These are phyloP conservation scores for Coregonus ussuriensis DNA, from an alignment of 2,797 vertebrate species.

Conservation along the genomic window DNA sequence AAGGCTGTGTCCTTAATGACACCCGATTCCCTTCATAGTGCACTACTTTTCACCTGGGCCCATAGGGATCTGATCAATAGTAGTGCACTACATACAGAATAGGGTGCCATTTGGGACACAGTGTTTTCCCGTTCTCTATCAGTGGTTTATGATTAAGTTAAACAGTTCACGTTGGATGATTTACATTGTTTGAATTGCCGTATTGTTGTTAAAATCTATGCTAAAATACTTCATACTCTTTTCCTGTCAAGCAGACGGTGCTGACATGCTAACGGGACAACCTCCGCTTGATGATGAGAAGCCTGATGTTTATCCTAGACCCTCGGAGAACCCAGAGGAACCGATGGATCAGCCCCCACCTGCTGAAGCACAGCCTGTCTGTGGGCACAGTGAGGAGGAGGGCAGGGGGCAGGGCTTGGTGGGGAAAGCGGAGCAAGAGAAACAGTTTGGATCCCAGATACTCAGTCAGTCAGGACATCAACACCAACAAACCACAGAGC, in stretches of 20 bases:
- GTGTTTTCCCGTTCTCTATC: background rate
- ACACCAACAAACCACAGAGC: conserved; percentile 22
- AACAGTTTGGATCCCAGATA: conserved; percentile 1
- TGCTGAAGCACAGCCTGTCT: background rate
- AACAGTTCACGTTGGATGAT: background rate
- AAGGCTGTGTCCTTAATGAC: background rate
- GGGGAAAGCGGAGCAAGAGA: conserved; percentile 30
- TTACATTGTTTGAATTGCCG: background rate
- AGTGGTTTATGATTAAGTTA: background rate
- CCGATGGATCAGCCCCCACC: background rate
- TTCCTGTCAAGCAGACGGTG: background rate
- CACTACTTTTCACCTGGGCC: background rate
- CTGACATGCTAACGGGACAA: background rate
- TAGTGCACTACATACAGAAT: too few relatives aligned
- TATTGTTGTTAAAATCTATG: background rate
- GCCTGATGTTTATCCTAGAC: background rate
- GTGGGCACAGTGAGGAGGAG: conserved; percentile 12
- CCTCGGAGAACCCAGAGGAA: background rate
- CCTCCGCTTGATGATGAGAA: background rate
- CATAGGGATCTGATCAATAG: too few relatives aligned
- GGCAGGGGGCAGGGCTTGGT: conserved; percentile 30
- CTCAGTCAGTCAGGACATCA: conserved; percentile 3
- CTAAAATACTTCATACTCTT: background rate
- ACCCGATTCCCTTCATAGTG: background rate
- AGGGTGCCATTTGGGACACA: too few relatives aligned